Base-by-base conservation (phyloP, 2,113 vertebrate species). In the Lasiurus borealis region DNA sequence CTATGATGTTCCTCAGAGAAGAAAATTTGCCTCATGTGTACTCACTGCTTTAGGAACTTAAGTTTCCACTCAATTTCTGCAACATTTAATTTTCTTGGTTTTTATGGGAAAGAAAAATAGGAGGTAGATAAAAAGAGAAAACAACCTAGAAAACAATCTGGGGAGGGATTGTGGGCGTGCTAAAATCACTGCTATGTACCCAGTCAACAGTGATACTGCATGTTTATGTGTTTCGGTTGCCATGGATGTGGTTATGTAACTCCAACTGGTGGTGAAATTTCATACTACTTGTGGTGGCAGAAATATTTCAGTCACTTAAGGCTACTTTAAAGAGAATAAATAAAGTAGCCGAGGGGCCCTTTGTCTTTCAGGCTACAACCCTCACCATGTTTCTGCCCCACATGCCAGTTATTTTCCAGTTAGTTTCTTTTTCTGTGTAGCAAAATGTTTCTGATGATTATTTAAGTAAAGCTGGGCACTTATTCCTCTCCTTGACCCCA, bases 221-320 rank as follows among this genome's bases (percentile, higher is more conserved):
- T 96, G 91, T 97, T 97, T 97, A 93, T 96, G 86, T 95, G 76
- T 64, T 96, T 96, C 46, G 29, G 97, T 97, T 97, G 91, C 89
- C 93, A 95, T 96, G 86, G 96, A 97, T 75, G 97, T 48, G 54
- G 84, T 97, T 97, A 93, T 3, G 0, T 96, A 96, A 97, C 86
- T 96, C 93, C 83, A 96, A 91, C 86, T 92, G 93, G 96, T 96
- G 80, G 89, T 97, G 96, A 97, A 97, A 97, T 97, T 97, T 96
- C 95, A 96, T 97, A 96, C 95, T 97, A 91, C 94, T 97, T 97
- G 94, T 95, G 95, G 93, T 97, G 91, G 93, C 0, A 92, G 62
- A n/a, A 34, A 96, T 97, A 97, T 97, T 97, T 97, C 94, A 96
- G 94, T 96, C 97, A 96, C 94, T 97, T 93, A 96, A 84, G 94